Evolutionary conservation across 2,113 vertebrate genomes (phyloP).

Genomic region (Chionodraco myersi): DNA sequence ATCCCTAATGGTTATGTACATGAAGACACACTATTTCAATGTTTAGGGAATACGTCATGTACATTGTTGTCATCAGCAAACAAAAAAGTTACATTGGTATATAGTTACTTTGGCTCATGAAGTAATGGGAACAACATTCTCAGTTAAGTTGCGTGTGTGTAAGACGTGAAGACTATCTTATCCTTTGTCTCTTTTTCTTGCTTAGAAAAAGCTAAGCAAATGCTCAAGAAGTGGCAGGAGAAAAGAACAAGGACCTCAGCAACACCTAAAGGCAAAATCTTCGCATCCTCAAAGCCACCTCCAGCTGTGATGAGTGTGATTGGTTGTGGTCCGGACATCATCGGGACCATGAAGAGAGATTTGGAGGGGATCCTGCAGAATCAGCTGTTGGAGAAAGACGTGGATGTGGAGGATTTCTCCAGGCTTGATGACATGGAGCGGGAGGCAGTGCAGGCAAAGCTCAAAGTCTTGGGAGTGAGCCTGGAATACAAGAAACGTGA

Average conservation of each 20-base stretch:
- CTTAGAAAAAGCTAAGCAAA: slow-evolving; percentile 54
- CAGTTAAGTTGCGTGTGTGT: background rate
- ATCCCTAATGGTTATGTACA: no score
- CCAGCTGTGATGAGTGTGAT: slow-evolving; percentile 54
- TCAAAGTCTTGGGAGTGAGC: slow-evolving; percentile 46
- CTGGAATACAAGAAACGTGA: slow-evolving; percentile 33
- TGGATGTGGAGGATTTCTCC: slow-evolving; percentile 30
- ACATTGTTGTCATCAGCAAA: no score
- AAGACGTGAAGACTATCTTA: background rate
- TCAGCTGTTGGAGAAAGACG: slow-evolving; percentile 48
- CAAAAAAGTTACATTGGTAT: background rate
- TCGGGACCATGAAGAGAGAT: slow-evolving; percentile 23
- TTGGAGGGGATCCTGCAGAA: slow-evolving; percentile 54
- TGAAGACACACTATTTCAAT: no score
- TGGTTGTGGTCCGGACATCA: slow-evolving; percentile 5
- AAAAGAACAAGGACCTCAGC: background rate
- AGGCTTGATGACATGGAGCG: slow-evolving; percentile 53
- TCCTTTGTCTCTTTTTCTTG: background rate
- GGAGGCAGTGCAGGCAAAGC: slow-evolving; percentile 56
- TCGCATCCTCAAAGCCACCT: slow-evolving; percentile 21
- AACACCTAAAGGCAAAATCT: background rate
- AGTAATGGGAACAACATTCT: no score
- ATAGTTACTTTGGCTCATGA: background rate
- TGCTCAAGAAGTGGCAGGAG: slow-evolving; percentile 7
- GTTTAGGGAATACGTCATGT: no score